Evolutionary conservation across 1,140 invertebrate genomes (phyloP).

Genomic region (Chironomus tepperi): DNA sequence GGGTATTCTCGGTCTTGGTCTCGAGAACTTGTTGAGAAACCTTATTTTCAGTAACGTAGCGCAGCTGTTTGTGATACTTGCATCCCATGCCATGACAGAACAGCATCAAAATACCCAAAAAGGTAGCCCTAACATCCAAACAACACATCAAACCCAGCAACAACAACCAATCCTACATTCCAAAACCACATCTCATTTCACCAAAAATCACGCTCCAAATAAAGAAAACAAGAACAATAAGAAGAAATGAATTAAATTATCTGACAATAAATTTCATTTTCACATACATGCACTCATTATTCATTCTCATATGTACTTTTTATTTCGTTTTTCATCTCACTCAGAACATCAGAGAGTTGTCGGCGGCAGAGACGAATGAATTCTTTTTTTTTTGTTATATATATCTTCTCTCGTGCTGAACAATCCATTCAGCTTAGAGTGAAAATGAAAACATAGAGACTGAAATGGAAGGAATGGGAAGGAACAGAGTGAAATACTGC

Average conservation of each 20-base stretch:
- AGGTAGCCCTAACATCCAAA: no score
- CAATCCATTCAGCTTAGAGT: background rate
- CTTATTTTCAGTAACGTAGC: no score
- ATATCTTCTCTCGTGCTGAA: no score
- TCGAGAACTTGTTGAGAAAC: no score
- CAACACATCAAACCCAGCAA: no score
- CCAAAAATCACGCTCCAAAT: background rate
- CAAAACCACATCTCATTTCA: background rate
- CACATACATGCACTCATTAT: constrained; percentile 1
- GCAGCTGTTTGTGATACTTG: no score
- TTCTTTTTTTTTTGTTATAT: background rate
- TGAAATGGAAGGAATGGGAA: background rate
- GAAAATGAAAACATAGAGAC: background rate
- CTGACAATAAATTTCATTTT: constrained; percentile 14
- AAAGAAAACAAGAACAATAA: background rate
- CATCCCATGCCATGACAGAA: no score
- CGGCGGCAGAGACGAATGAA: background rate
- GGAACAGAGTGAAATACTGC: background rate
- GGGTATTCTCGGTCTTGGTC: no score
- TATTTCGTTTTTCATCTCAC: background rate
- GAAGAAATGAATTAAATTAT: constrained; percentile 14
- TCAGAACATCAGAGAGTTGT: background rate
- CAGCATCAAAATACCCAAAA: no score
- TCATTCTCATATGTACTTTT: background rate
- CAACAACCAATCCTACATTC: no score